Evolutionary conservation across 2,113 vertebrate species (phyloP), one percentile per base, ranked within the genome.

Genomic region (Elgaria multicarinata): DNA sequence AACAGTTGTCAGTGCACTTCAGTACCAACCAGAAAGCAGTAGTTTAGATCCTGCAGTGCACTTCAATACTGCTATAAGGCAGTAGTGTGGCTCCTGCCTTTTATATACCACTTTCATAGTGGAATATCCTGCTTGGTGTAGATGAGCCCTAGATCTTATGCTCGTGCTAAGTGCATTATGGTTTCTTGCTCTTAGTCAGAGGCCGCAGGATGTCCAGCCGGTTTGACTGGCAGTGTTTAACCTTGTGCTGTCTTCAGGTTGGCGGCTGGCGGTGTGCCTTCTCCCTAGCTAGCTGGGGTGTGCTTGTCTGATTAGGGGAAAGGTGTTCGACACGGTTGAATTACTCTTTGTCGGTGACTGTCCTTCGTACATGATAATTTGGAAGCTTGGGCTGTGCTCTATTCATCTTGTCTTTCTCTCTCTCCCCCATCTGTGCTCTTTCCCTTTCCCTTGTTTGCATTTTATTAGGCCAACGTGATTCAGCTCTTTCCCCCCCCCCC

Each of bases 221-320:
- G 83, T 94, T 90, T 79, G 71, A 82, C 69, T 92, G 85, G 33
- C 87, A 44, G 77, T 90, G 20, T 92, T 95, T 94, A 94, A 95
- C 92, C 87, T 95, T 93, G 85, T 93, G 53, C 89, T 92, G 13
- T 89, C 80, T 87, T 72, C 89, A 90, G 88, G 82, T 85, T 93
- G 89, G 44, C 85, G 89, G 87, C 92, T 93, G 94, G 93, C 94
- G 90, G 71, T 50, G 18, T 94, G 91, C 90, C 89, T 90, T 93
- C 91, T 95, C 90, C 91, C 91, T 84, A 91, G 94, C 71, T 0
- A 0, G 85, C 0, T 10, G 92, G 82, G 53, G 71, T 93, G 89
- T 94, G 94, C 93, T 90, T 95, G 93, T 93, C 93, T 93, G 92
- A 95, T 95, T 92, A 95, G 91, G 33, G 91, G 85, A 95, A 95